Evolutionary conservation across 37 sponge, comb jelly and placozoan genomes (phyloP), one percentile per base, ranked within the genome.

Genomic region (Spongilla lacustris): DNA sequence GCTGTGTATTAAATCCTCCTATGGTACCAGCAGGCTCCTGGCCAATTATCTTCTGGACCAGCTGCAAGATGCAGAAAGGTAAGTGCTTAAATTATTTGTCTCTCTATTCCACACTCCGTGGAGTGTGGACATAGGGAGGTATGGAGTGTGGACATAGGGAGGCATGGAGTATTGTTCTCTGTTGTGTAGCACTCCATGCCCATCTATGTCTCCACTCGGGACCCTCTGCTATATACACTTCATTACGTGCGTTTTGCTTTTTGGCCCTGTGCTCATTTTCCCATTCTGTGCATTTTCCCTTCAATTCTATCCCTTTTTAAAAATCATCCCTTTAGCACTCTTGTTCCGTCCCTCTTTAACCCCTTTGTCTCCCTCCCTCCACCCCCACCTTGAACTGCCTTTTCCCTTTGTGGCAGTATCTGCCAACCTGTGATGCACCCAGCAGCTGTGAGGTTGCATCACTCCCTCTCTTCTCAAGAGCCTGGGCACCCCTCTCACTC

Each of bases 361-460:
- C 17, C 36, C 19, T 35, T 10, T 32, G 14, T 33, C 34, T 24
- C 77, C 12, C 34, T 26, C 26, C 1, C 49, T 36, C 77, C 9
- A 0, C 0, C 49, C 19, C 26, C 25, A 21, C 24, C 46, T 36
- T n/a, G 23, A 8, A 22, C 50, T 37, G 6, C 14, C 33, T 81
- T 13, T 81, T 69, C 33, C 11, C 58, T 35, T 4, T 25, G 0
- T 69, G 1, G 21, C 74, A 83, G 84, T 6, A 35, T 46, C 0
- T 91, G 91, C 66, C 34, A n/a, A 19, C 67, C 83, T 21, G 86
- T 91, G 73, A 66, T 86, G 26, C 83, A 89, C 28, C 89, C 86
- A 12, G 86, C 86, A 71, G 78, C 74, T 25, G 70, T 85, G 69
- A 69, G 36, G 50, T 72, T 85, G 71, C 29, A 86, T 28, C 71